A percentile compares a stretch with the other conserved stretches of the same genome.
Evolutionary conservation across 2,113 vertebrate species (phyloP).

Genomic region (Aspiorhynchus laticeps): DNA sequence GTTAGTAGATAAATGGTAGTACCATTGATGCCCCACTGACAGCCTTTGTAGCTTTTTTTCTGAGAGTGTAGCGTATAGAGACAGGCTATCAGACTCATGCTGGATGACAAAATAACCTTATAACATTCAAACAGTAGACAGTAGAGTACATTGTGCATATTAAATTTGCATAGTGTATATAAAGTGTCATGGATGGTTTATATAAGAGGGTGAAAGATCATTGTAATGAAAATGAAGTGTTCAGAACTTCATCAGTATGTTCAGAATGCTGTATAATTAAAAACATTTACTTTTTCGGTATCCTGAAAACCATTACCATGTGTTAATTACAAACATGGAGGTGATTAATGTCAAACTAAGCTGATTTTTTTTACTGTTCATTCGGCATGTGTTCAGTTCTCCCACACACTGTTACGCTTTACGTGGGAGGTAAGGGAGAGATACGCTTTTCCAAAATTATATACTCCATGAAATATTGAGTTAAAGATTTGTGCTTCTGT

Average conservation of each 20-base stretch:
- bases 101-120: too few relatives aligned
- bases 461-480: constrained; percentile 44
- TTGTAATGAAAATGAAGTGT: not conserved
- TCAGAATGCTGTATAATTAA: not conserved
- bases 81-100: too few relatives aligned
- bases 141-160: too few relatives aligned
- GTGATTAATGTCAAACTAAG: not conserved
- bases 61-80: too few relatives aligned
- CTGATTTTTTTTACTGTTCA: not conserved
- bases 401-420: not conserved
- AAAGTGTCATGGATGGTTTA: not conserved
- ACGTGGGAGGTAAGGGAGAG: not conserved
- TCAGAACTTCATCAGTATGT: not conserved
- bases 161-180: too few relatives aligned
- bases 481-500: constrained; percentile 23
- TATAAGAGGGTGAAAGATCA: not conserved
- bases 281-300: not conserved
- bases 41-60: not conserved
- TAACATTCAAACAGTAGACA: too few relatives aligned
- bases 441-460: constrained; percentile 15
- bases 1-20: not conserved
- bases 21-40: not conserved
- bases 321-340: constrained; percentile 1
- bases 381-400: constrained; percentile 6
- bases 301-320: constrained; percentile 12